Evolutionary conservation across 2,113 vertebrate species (phyloP).

Genomic region (Catharus bicknelli): DNA sequence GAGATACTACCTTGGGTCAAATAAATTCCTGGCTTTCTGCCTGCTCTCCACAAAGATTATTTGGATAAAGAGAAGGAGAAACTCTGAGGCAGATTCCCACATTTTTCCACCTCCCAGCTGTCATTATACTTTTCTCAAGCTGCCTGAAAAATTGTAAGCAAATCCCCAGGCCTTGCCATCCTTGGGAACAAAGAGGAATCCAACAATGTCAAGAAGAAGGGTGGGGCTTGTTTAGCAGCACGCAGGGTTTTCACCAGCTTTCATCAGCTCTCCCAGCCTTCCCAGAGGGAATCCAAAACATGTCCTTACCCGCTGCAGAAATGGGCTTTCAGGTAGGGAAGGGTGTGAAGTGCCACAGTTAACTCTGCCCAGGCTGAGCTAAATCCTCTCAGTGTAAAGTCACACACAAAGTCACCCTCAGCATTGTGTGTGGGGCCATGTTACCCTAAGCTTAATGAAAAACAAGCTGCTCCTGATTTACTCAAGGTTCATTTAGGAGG

Average conservation of each 20-base stretch:
- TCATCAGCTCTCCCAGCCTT: slow-evolving; percentile 61
- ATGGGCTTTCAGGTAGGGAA: slow-evolving; percentile 1
- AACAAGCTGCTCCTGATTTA: neutral
- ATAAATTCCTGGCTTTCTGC: slow-evolving; percentile 9
- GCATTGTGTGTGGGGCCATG: neutral
- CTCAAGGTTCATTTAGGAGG: neutral
- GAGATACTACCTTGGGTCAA: slow-evolving; percentile 30
- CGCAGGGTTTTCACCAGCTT: neutral
- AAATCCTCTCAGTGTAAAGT: neutral
- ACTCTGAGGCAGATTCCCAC: slow-evolving; percentile 13
- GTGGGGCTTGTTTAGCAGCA: neutral
- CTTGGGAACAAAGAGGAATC: slow-evolving; percentile 45
- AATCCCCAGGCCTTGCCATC: slow-evolving; percentile 14
- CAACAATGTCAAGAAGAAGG: slow-evolving; percentile 38
- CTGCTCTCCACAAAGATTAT: neutral
- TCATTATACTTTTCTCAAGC: neutral
- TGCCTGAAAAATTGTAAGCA: slow-evolving; percentile 25
- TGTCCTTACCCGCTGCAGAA: slow-evolving; percentile 45
- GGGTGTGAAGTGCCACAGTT: neutral
- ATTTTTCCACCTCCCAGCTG: slow-evolving; percentile 15
- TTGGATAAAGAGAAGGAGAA: slow-evolving; percentile 9
- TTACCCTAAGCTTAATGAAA: neutral
- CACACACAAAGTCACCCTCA: neutral
- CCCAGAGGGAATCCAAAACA: slow-evolving; percentile 56
- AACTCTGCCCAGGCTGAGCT: neutral